A percentile compares a stretch with the other conserved stretches of the same genome.
phyloP scores from a whole-genome alignment of 2,113 vertebrate species.

The Atherinomorus stipes region DNA sequence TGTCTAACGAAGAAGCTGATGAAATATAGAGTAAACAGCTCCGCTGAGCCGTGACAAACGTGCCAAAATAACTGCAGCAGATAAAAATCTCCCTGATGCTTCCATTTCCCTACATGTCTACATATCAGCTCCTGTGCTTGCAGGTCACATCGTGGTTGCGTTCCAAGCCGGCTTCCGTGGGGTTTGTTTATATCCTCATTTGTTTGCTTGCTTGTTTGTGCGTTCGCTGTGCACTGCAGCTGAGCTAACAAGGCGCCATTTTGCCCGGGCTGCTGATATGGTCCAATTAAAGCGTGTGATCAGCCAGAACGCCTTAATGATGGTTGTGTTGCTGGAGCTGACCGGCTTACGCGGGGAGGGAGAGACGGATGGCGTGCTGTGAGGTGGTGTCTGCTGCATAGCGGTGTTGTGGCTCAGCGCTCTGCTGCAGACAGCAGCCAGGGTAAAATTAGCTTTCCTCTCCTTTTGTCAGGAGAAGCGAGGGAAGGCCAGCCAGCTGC shows the following conservation, averaged over 20 bases:
- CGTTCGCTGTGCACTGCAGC: conserved; percentile 73
- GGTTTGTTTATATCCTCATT: conserved; percentile 70
- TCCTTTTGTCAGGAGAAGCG: conserved; percentile 45
- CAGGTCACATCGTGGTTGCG: conserved; percentile 40
- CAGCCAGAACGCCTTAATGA: conserved; percentile 87
- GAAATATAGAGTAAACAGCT: conserved; percentile 16
- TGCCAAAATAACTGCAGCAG: conserved; percentile 10
- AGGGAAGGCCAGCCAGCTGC: conserved; percentile 33
- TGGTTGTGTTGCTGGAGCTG: conserved; percentile 76
- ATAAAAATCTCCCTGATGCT: conserved; percentile 11
- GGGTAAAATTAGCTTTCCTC: conserved; percentile 66
- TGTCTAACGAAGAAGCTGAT: neutral
- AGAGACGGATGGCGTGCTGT: conserved; percentile 63
- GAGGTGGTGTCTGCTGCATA: conserved; percentile 72
- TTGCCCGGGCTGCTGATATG: conserved; percentile 69
- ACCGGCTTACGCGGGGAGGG: conserved; percentile 56
- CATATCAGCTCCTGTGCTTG: conserved; percentile 47
- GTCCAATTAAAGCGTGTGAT: conserved; percentile 86
- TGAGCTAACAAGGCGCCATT: conserved; percentile 83
- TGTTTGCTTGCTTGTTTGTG: conserved; percentile 78
- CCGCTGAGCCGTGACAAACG: neutral
- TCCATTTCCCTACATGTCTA: conserved; percentile 10
- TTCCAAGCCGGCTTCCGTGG: conserved; percentile 51
- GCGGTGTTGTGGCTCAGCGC: conserved; percentile 74
- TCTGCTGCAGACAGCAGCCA: conserved; percentile 70